Conservation (phyloP, 2,797 vertebrate genomes). For the Graptemys geographica region DNA sequence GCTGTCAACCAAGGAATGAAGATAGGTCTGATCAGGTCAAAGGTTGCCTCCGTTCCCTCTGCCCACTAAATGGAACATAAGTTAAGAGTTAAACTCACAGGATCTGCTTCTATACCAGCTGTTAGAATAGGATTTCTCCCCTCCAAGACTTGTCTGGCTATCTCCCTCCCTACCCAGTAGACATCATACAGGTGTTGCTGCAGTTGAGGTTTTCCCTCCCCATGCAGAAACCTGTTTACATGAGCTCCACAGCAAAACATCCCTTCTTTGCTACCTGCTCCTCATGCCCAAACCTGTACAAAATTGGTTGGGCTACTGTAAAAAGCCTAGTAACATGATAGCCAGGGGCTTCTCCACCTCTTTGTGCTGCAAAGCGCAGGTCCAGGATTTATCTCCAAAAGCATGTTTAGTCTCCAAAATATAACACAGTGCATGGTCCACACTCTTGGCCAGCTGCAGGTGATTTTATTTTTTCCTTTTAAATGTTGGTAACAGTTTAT, state of each 20-base stretch:
- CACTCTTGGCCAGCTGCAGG: fast-evolving
- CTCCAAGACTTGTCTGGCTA: background rate
- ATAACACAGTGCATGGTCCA: background rate
- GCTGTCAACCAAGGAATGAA: background rate
- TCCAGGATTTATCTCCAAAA: background rate
- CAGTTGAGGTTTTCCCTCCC: background rate
- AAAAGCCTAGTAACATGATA: background rate
- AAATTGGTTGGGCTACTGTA: background rate
- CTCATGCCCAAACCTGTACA: fast-evolving
- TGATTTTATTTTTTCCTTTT: background rate
- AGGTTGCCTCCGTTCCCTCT: background rate
- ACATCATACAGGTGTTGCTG: background rate
- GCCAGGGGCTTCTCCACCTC: background rate
- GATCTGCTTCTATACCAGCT: background rate
- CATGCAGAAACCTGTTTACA: background rate
- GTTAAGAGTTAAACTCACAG: background rate
- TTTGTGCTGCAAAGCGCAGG: fast-evolving
- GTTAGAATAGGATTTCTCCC: background rate
- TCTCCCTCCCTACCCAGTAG: background rate
- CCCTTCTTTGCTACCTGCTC: background rate
- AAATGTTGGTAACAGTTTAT: background rate
- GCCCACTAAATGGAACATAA: background rate
- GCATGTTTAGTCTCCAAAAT: background rate
- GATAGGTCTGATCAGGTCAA: background rate
- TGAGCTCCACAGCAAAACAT: fast-evolving